These are phyloP conservation scores for Dasyornis broadbenti DNA, from an alignment of 2,113 vertebrate species.

Conservation along the genomic window DNA sequence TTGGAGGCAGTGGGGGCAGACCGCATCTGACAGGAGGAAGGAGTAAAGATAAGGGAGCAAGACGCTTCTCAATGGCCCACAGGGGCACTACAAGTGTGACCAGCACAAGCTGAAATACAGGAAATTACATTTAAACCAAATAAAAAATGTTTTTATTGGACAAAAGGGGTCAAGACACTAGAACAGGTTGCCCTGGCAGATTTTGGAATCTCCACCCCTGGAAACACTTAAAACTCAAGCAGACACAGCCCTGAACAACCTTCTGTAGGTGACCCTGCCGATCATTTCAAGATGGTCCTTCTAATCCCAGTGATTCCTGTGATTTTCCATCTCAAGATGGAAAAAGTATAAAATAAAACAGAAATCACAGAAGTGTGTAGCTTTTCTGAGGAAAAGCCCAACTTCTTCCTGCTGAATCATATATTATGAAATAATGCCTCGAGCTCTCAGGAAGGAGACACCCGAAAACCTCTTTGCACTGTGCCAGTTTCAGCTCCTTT, in stretches of 20 bases:
- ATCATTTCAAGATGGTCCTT: not conserved
- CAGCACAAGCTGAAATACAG: not conserved
- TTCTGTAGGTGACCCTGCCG: not conserved
- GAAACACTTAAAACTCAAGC: not conserved
- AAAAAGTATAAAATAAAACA: not conserved
- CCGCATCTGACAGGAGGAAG: not conserved
- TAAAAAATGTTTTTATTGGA: not conserved
- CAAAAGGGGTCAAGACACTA: not conserved
- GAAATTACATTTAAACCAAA: not conserved
- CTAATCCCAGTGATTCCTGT: not conserved
- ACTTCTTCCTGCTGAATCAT: slow-evolving; percentile 2
- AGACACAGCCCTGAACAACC: not conserved
- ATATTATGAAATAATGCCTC: not conserved
- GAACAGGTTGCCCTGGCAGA: not conserved
- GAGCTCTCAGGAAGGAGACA: slow-evolving; percentile 9
- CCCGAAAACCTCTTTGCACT: not conserved
- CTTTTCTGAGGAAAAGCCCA: not conserved
- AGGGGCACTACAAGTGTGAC: not conserved
- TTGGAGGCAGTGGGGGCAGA: not conserved
- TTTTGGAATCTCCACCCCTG: not conserved
- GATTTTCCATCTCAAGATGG: not conserved
- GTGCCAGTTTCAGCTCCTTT: slow-evolving; percentile 30
- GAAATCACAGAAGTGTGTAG: not conserved
- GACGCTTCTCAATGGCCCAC: not conserved
- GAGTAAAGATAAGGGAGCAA: not conserved